Conservation (phyloP, 2,797 vertebrate species). For the Catostomus latipinnis region DNA sequence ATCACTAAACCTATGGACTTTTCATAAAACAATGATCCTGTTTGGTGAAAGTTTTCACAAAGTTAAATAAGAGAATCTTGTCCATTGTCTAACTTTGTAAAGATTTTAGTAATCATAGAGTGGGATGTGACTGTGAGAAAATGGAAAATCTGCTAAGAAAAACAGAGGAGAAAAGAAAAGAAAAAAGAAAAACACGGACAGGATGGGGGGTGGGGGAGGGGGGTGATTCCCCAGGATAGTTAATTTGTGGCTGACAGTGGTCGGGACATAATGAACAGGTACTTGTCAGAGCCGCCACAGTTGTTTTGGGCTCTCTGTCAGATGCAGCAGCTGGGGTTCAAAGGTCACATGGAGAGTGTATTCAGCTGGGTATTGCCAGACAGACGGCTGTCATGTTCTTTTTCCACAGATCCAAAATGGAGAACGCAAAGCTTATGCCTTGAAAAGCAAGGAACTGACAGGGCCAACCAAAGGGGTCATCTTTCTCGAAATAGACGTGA, state of each 20-base stretch:
- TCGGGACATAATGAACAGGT: slow-evolving; percentile 99
- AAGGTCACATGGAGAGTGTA: slow-evolving; percentile 93
- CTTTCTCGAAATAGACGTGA: slow-evolving; percentile 99
- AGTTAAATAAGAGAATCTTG: neutral
- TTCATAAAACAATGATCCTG: too few species aligned
- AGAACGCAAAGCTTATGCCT: slow-evolving; percentile 99
- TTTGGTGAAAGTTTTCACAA: too few species aligned
- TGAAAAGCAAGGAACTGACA: slow-evolving; percentile 99
- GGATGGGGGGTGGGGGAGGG: neutral
- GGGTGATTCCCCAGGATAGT: slow-evolving; percentile 98
- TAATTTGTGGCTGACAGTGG: slow-evolving; percentile 98
- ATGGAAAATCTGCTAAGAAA: slow-evolving; percentile 61
- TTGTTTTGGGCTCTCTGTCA: slow-evolving; percentile 99
- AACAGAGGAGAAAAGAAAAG: slow-evolving; percentile 62
- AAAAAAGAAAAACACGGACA: slow-evolving; percentile 61
- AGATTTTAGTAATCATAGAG: slow-evolving; percentile 15
- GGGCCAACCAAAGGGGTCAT: slow-evolving; percentile 99
- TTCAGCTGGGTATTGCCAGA: slow-evolving; percentile 96
- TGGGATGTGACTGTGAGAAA: neutral
- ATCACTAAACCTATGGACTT: too few species aligned
- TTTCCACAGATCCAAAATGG: slow-evolving; percentile 99
- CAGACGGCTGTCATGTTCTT: slow-evolving; percentile 99
- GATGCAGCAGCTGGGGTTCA: slow-evolving; percentile 99
- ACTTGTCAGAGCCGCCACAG: slow-evolving; percentile 99
- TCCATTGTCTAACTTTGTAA: neutral